These are phyloP conservation scores for Eurois occulta DNA, from an alignment of 2,888 invertebrate species.

Conservation along the genomic window DNA sequence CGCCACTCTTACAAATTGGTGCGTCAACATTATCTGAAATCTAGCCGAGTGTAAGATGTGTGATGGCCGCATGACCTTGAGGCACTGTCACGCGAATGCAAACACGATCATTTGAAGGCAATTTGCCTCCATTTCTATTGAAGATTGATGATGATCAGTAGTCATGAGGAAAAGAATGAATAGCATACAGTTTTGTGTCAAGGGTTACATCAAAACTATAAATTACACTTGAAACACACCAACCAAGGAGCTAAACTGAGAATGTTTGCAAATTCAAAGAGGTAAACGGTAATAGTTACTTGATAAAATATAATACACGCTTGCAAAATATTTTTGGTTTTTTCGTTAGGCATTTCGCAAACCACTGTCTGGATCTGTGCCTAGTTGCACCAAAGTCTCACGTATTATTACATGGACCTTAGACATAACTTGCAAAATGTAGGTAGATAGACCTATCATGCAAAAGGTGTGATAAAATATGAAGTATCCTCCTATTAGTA, in stretches of 20 bases:
- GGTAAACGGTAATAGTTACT: not conserved
- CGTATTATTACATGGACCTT: not conserved
- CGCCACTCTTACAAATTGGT: conserved; percentile 48
- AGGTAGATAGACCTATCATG: too few species aligned
- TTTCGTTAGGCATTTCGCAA: not conserved
- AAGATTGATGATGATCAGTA: not conserved
- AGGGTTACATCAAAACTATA: not conserved
- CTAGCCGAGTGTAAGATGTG: conserved; percentile 46
- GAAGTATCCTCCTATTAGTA: too few species aligned
- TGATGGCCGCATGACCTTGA: conserved; percentile 63
- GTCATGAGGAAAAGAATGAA: not conserved
- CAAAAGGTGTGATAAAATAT: too few species aligned
- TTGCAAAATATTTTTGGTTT: not conserved
- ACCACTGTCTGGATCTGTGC: not conserved
- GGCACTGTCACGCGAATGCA: conserved; percentile 61
- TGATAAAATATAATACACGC: too few species aligned
- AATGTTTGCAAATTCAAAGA: not conserved
- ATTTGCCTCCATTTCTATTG: not conserved
- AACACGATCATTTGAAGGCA: conserved; percentile 13
- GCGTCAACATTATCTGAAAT: conserved; percentile 56
- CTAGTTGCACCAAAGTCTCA: not conserved
- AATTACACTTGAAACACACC: not conserved
- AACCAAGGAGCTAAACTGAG: not conserved
- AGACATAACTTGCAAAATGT: too few species aligned
- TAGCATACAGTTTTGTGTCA: not conserved